Conservation (phyloP, 2,113 vertebrate species). For the Ageneiosus marmoratus region DNA sequence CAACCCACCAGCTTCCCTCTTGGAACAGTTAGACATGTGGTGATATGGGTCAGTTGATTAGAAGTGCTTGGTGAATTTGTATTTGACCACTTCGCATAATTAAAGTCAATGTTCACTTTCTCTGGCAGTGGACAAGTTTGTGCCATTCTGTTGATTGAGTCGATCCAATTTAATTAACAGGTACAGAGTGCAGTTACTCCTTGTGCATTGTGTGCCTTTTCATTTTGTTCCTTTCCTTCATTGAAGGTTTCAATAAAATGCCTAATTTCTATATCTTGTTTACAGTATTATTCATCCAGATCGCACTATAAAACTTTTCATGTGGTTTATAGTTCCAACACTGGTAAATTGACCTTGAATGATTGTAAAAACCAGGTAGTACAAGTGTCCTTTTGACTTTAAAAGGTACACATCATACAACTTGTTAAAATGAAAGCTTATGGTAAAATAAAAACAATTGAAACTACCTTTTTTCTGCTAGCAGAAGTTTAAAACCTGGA, state of each 20-base stretch:
- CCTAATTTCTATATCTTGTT: slow-evolving; percentile 44
- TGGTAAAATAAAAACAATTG: too few relatives aligned
- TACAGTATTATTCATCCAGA: not conserved
- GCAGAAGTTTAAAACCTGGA: not conserved
- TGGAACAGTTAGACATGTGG: slow-evolving; percentile 42
- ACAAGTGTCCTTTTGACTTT: too few relatives aligned
- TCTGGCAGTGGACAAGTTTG: not conserved
- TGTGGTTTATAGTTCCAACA: not conserved
- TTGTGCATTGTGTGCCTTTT: slow-evolving; percentile 66
- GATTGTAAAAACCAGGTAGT: not conserved
- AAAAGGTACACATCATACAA: not conserved
- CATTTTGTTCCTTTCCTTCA: slow-evolving; percentile 44
- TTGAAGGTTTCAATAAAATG: slow-evolving; percentile 70
- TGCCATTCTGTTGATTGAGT: not conserved
- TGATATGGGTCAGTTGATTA: slow-evolving; percentile 5
- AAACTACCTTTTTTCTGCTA: not conserved
- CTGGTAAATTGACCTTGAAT: not conserved
- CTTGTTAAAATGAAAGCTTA: too few relatives aligned
- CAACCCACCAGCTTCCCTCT: slow-evolving; percentile 18
- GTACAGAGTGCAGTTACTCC: not conserved
- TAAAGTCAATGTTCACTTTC: not conserved
- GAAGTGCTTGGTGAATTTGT: not conserved
- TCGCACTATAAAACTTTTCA: too few relatives aligned
- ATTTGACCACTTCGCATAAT: not conserved
- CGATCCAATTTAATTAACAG: too few relatives aligned